These are phyloP conservation scores for Mesaphorura yosii DNA, from an alignment of 1,140 invertebrate species.

Conservation along the genomic window DNA sequence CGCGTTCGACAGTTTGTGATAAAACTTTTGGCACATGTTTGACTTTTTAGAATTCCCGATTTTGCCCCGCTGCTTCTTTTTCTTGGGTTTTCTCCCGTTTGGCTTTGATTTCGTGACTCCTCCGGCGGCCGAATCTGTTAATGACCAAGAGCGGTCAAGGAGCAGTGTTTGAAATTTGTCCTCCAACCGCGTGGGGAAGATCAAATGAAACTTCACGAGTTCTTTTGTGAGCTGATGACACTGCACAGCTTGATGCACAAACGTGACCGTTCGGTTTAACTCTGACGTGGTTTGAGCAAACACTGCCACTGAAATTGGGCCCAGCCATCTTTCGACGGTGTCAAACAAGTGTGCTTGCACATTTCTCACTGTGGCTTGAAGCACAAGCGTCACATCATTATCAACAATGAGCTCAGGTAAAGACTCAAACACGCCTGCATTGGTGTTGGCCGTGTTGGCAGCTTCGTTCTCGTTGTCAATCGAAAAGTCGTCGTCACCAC, in stretches of 20 bases:
- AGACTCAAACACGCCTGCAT: no score
- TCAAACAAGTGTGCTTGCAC: constrained; percentile 23
- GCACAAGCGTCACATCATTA: constrained; percentile 34
- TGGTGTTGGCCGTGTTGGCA: not conserved
- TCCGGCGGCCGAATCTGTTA: constrained; percentile 14
- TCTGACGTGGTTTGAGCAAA: constrained; percentile 39
- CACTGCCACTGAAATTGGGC: constrained; percentile 45
- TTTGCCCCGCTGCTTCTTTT: no score
- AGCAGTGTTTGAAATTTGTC: no score
- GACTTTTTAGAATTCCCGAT: no score
- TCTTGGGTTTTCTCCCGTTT: not conserved
- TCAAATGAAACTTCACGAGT: constrained; percentile 43
- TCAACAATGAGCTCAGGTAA: no score
- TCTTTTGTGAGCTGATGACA: constrained; percentile 38
- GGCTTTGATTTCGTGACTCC: constrained; percentile 1
- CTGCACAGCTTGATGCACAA: constrained; percentile 37
- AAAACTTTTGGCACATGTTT: not conserved
- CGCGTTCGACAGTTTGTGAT: no score
- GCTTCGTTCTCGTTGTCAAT: no score
- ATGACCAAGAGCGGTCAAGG: no score
- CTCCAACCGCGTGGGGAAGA: constrained; percentile 40
- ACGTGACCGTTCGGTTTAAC: constrained; percentile 36
- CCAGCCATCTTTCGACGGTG: constrained; percentile 35
- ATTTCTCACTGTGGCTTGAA: constrained; percentile 33
- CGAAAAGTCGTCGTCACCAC: constrained; percentile 31